These are phyloP conservation scores for Oxycera nigricornis DNA, from an alignment of 2,888 invertebrate species.

Conservation along the genomic window DNA sequence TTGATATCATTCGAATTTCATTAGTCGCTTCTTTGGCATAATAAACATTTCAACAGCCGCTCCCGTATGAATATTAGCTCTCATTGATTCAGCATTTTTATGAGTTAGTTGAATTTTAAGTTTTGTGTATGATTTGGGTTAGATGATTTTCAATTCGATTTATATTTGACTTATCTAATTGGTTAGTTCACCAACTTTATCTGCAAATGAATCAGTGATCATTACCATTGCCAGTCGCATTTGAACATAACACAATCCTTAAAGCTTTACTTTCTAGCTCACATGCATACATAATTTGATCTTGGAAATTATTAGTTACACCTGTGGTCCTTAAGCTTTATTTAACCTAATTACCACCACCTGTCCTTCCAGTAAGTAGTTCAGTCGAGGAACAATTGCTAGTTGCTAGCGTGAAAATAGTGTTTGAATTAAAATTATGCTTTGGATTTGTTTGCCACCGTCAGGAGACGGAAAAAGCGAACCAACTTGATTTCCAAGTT, in stretches of 20 bases:
- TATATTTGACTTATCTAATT: neutral
- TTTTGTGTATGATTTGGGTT: neutral
- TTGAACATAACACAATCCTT: conserved; percentile 30
- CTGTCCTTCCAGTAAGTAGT: neutral
- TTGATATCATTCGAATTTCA: conserved; percentile 44
- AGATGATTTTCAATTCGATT: neutral
- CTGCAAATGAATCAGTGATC: conserved; percentile 24
- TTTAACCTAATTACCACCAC: no score
- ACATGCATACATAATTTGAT: conserved; percentile 7
- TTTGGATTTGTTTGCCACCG: no score
- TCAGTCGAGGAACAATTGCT: neutral
- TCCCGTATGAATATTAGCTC: neutral
- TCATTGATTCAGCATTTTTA: neutral
- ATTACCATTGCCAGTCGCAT: conserved; percentile 37
- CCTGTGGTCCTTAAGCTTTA: conserved; percentile 18
- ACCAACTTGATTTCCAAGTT: neutral
- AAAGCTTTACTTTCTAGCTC: conserved; percentile 17
- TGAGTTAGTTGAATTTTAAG: neutral
- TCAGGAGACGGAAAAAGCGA: no score
- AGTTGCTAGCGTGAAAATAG: neutral
- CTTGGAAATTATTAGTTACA: neutral
- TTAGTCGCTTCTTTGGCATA: conserved; percentile 38
- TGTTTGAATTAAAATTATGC: no score
- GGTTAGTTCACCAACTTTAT: conserved; percentile 25
- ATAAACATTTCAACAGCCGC: conserved; percentile 1